Percentiles rank a stretch among this genome's conserved stretches.
These are phyloP conservation scores for Nyctibius bracteatus DNA, from an alignment of 2,113 vertebrate species.

Conservation along the genomic window DNA sequence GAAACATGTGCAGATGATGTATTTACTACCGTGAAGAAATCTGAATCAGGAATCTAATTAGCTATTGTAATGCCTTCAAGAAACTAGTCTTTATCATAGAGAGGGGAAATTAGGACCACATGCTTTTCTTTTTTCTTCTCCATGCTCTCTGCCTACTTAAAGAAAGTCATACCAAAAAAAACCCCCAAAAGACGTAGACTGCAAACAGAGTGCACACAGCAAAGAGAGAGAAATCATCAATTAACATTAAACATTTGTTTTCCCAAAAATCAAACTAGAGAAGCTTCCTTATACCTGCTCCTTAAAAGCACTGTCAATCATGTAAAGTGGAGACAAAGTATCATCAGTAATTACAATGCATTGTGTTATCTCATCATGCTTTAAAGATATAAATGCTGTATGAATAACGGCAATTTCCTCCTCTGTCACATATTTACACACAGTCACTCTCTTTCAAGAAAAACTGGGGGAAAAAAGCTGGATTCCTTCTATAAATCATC, in stretches of 20 bases:
- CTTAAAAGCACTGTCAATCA: neutral
- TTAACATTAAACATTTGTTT: neutral
- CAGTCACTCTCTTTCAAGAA: neutral
- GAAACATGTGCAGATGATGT: neutral
- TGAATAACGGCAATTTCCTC: neutral
- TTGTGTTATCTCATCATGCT: neutral
- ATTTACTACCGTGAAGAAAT: conserved; percentile 26
- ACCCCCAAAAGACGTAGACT: neutral
- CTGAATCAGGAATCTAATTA: conserved; percentile 29
- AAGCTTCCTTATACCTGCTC: neutral
- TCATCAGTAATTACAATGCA: neutral
- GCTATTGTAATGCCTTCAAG: conserved; percentile 19
- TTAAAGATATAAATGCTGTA: neutral
- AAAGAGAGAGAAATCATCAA: neutral
- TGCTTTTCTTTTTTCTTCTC: neutral
- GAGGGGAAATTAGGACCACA: neutral
- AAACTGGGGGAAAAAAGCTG: neutral
- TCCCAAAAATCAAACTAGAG: neutral
- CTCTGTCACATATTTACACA: neutral
- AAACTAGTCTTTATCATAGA: conserved; percentile 1
- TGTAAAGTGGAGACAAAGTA: neutral
- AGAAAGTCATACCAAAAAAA: neutral
- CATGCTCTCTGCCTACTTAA: neutral
- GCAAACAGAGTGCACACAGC: neutral
- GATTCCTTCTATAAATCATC: neutral